Conservation (phyloP, 2,113 vertebrate species). For the Litocranius walleri region DNA sequence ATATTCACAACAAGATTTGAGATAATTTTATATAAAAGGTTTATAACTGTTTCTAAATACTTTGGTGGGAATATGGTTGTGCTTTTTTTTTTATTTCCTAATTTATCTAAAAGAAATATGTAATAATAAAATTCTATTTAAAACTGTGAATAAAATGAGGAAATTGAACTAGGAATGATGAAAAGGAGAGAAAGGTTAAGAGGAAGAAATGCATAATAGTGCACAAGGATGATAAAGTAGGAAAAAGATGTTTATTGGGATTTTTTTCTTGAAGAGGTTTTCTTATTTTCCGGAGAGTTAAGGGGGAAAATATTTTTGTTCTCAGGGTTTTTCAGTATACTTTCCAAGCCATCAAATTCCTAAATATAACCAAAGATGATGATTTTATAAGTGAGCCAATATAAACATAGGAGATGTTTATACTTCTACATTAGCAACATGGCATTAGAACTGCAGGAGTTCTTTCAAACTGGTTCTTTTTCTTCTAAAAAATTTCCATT, state of each 20-base stretch:
- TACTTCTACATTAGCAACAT: constrained; percentile 52
- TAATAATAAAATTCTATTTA: background rate
- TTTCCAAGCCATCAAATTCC: constrained; percentile 64
- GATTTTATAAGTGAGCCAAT: constrained; percentile 61
- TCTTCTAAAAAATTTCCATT: constrained; percentile 10
- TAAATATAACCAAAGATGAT: constrained; percentile 71
- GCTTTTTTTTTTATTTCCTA: background rate
- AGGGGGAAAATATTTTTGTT: constrained; percentile 61
- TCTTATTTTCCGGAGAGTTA: constrained; percentile 48
- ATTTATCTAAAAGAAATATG: constrained; percentile 8
- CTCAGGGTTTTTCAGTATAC: constrained; percentile 47
- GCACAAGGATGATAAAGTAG: background rate
- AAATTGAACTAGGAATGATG: background rate
- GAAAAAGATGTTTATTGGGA: background rate
- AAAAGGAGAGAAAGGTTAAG: background rate
- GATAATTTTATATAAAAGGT: background rate
- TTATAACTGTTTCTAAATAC: constrained; percentile 14
- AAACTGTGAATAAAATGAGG: background rate
- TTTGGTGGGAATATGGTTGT: background rate
- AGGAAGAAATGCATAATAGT: background rate
- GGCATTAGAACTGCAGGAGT: constrained; percentile 16
- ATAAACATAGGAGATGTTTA: constrained; percentile 58
- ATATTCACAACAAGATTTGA: background rate
- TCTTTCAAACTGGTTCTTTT: constrained; percentile 38
- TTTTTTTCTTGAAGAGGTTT: background rate